phyloP scores from a whole-genome alignment of 2,113 vertebrate genomes.

The Motacilla tschutschensis region DNA sequence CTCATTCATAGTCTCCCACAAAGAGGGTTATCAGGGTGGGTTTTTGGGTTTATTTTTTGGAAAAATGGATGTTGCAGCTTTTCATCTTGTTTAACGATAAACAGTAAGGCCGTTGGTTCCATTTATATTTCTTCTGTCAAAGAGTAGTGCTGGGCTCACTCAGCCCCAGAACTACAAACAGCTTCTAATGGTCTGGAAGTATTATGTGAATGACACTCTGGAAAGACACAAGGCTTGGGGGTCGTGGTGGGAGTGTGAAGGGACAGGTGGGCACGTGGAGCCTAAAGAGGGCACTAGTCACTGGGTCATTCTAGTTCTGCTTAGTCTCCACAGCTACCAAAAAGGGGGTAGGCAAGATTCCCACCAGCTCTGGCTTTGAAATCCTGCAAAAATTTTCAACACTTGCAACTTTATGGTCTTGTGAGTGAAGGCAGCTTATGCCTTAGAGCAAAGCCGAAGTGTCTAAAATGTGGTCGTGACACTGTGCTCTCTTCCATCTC shows the following conservation, averaged over 20 bases:
- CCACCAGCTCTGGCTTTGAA: constrained; percentile 26
- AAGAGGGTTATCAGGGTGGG: background rate
- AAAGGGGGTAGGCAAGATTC: background rate
- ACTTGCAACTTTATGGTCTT: background rate
- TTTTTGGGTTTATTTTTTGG: constrained; percentile 19
- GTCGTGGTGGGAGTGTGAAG: constrained; percentile 19
- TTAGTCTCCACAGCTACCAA: constrained; percentile 38
- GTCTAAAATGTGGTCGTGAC: background rate
- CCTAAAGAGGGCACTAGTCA: background rate
- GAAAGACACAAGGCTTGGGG: constrained; percentile 55
- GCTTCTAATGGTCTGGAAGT: constrained; percentile 64
- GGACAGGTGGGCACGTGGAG: background rate
- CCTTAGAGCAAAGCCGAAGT: constrained; percentile 44
- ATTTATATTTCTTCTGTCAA: constrained; percentile 69
- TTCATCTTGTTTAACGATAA: constrained; percentile 66
- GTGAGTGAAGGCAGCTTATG: constrained; percentile 18
- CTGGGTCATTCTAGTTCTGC: background rate
- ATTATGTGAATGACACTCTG: constrained; percentile 24
- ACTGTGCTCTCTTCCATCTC: constrained; percentile 15
- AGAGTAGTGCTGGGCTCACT: constrained; percentile 54
- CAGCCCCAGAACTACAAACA: constrained; percentile 58
- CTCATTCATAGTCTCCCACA: constrained; percentile 35
- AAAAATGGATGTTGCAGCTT: constrained; percentile 73
- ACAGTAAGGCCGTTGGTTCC: constrained; percentile 77
- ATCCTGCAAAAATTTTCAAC: constrained; percentile 29